Base-by-base conservation (phyloP, 2,113 vertebrate genomes). In the Isurus oxyrinchus region DNA sequence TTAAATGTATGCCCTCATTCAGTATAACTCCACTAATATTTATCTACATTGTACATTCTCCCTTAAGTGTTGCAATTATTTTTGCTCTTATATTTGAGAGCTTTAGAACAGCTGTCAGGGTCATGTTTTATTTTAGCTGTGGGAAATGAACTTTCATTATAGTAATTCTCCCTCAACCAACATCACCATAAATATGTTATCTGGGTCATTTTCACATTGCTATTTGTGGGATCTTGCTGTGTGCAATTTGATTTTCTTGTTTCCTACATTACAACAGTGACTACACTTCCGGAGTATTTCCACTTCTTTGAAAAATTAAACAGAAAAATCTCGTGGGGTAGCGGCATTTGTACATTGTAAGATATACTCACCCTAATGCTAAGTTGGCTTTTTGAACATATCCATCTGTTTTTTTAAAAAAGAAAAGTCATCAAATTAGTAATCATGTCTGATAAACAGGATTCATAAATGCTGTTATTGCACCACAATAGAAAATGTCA, bases 331-430 rank as follows among this genome's bases (percentile, higher is more conserved):
- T 72, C n/a, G 27, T 69, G 19, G 63, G 21, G 31, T 59, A 55
- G 31, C 27, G 55, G 25, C 11, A 49, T 69, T 16, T 35, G 23
- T 16, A 1, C 27, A 95, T 53, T 31, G 25, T 23, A 31, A 49
- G 1, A 72, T 87, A 3, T 97, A 98, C 99, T 99, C 98, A 99
- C 99, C 98, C 98, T 44, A 97, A 96, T 7, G 96, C 97, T 96
- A 99, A 97, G 96, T 98, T 96, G 97, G 97, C 97, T 97, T 97
- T 97, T 23, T 97, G 98, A 94, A 99, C 99, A 4, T 99, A 99
- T 96, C 99, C 99, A 97, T 98, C 99, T 99, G 97, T 96, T 61
- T 91, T 53, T 53, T 31, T 19, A 98, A 97, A 97, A 57, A 86
- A 69, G 95, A 57, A 14, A 53, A 67, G 67, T 14, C n/a, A 19